Conservation (phyloP, 92 coral and sea anemone genomes). For the Pocillopora meandrina region DNA sequence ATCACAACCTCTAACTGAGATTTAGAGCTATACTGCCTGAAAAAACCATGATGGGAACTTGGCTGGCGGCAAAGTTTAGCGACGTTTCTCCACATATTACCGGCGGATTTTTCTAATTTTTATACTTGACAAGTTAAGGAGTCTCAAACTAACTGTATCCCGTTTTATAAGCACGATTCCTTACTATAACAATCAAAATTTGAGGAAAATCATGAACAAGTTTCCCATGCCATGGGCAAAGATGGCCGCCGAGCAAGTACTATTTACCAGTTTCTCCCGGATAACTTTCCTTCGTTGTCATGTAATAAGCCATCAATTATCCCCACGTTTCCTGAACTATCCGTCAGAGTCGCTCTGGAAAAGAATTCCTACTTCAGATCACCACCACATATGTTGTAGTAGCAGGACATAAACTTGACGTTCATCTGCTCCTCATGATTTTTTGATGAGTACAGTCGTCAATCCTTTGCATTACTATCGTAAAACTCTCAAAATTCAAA, state of each 20-base stretch:
- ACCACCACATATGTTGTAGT: too few species aligned
- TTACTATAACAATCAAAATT: background rate
- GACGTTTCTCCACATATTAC: slow-evolving; percentile 24
- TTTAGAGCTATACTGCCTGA: slow-evolving; percentile 27
- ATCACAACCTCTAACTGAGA: slow-evolving; percentile 50
- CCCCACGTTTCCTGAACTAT: background rate
- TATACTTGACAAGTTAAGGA: background rate
- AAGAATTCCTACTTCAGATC: too few species aligned
- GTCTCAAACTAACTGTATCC: background rate
- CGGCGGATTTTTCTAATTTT: background rate
- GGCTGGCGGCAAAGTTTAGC: background rate
- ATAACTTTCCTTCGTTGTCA: background rate
- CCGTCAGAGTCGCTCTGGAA: too few species aligned
- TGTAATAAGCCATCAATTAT: background rate
- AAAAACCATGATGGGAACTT: background rate
- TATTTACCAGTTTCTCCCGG: slow-evolving; percentile 5
- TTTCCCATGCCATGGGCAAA: background rate
- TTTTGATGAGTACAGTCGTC: too few species aligned
- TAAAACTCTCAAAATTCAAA: too few species aligned
- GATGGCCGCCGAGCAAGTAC: slow-evolving; percentile 20
- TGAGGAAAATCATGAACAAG: background rate
- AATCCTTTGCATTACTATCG: too few species aligned
- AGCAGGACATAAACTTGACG: too few species aligned
- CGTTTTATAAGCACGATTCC: background rate
- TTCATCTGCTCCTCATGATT: too few species aligned